Evolutionary conservation across 2,797 vertebrate species (phyloP).

Genomic region (Pseudochaenichthys georgianus): DNA sequence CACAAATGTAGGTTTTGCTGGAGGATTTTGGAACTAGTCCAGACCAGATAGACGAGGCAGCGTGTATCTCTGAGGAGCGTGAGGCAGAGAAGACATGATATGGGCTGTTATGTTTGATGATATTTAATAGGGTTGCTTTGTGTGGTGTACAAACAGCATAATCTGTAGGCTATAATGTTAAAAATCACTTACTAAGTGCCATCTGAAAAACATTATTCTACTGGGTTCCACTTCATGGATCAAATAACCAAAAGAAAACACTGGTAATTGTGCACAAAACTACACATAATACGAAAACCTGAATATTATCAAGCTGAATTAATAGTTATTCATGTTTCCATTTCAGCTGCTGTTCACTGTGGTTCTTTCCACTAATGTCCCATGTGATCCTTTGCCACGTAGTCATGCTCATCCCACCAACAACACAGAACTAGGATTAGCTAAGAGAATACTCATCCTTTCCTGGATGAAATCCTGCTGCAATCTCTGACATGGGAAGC

Average conservation of each 20-base stretch:
- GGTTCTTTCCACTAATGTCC: constrained; percentile 34
- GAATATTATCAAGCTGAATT: constrained; percentile 31
- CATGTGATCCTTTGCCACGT: constrained; percentile 38
- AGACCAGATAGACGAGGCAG: constrained; percentile 78
- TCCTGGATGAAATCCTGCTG: constrained; percentile 79
- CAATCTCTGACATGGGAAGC: constrained; percentile 73
- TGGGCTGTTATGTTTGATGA: constrained; percentile 80
- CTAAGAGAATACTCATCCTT: constrained; percentile 77
- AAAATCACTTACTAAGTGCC: constrained; percentile 71
- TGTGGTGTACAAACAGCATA: constrained; percentile 74
- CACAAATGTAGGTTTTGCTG: constrained; percentile 83
- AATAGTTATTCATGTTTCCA: constrained; percentile 34
- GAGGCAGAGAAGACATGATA: constrained; percentile 77
- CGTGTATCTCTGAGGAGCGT: constrained; percentile 67
- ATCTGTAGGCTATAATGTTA: constrained; percentile 73
- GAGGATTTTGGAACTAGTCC: constrained; percentile 81
- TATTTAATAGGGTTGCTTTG: constrained; percentile 74
- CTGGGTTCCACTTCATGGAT: constrained; percentile 47
- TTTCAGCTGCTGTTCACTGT: constrained; percentile 46
- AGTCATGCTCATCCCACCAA: constrained; percentile 58
- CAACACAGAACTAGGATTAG: constrained; percentile 75
- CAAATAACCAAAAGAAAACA: constrained; percentile 33
- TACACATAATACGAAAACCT: constrained; percentile 27
- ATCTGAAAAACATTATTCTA: constrained; percentile 60
- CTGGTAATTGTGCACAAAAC: constrained; percentile 40